These are phyloP conservation scores for Melopsittacus undulatus DNA, from an alignment of 2,797 vertebrate species.

Conservation along the genomic window DNA sequence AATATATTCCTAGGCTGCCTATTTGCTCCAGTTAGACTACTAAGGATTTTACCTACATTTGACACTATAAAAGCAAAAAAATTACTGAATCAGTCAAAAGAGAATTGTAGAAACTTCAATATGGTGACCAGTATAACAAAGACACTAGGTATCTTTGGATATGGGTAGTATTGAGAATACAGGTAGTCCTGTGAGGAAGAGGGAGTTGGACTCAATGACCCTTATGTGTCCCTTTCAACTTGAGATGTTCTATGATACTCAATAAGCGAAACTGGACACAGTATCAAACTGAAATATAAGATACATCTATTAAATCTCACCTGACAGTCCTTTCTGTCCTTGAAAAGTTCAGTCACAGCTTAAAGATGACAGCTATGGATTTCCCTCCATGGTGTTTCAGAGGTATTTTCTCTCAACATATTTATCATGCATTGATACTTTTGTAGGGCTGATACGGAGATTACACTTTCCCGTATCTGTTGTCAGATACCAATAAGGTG, in stretches of 20 bases:
- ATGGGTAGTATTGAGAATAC: not conserved
- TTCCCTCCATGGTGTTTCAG: not conserved
- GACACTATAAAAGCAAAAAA: not conserved
- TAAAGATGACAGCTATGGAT: not conserved
- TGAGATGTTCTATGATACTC: fast-evolving
- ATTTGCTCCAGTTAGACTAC: not conserved
- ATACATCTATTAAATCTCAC: not conserved
- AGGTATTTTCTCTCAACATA: not conserved
- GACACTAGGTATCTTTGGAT: not conserved
- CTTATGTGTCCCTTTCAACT: not conserved
- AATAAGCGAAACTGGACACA: not conserved
- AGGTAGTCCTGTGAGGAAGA: not conserved
- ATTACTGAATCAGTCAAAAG: not conserved
- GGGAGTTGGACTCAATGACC: fast-evolving
- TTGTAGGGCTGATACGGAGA: not conserved
- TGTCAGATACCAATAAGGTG: not conserved
- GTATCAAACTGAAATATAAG: not conserved
- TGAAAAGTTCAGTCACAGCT: not conserved
- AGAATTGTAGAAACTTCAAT: not conserved
- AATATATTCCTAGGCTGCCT: not conserved
- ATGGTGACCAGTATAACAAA: not conserved
- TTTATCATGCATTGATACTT: not conserved
- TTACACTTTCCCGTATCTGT: not conserved
- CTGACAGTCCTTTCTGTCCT: not conserved
- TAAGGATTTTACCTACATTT: not conserved